Evolutionary conservation across 2,113 vertebrate species (phyloP).

Genomic region (Erinaceus europaeus): DNA sequence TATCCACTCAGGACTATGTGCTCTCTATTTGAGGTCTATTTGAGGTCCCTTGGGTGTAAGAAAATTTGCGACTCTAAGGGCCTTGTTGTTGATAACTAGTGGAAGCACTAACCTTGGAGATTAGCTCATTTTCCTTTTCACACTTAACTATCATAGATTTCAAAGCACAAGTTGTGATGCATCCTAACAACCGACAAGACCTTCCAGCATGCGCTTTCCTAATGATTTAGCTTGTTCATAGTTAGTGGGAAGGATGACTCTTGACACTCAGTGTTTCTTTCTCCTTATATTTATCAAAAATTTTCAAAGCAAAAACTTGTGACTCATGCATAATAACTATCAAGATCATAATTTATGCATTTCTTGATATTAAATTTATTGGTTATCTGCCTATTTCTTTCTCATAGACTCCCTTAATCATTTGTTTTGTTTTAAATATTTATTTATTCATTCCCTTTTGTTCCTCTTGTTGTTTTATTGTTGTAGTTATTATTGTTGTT

Average conservation of each 20-base stretch:
- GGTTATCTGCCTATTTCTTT: slow-evolving; percentile 19
- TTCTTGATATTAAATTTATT: background rate
- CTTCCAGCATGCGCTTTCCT: background rate
- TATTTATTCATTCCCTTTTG: no score
- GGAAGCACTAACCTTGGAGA: background rate
- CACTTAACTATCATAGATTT: background rate
- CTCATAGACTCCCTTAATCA: background rate
- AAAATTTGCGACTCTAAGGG: background rate
- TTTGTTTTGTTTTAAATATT: no score
- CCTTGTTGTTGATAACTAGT: background rate
- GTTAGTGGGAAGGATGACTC: background rate
- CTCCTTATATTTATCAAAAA: background rate
- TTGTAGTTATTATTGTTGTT: no score
- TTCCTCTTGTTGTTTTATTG: no score
- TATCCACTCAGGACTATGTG: background rate
- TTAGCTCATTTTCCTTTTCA: background rate
- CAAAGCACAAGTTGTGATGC: background rate
- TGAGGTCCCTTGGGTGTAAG: background rate
- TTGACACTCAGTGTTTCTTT: background rate
- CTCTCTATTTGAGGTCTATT: background rate
- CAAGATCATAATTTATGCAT: background rate
- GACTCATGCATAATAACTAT: background rate
- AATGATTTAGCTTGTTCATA: background rate
- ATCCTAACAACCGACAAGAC: background rate
- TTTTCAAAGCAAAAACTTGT: background rate